phyloP scores from a whole-genome alignment of 1,140 invertebrate species.

The Bombus pascuorum region DNA sequence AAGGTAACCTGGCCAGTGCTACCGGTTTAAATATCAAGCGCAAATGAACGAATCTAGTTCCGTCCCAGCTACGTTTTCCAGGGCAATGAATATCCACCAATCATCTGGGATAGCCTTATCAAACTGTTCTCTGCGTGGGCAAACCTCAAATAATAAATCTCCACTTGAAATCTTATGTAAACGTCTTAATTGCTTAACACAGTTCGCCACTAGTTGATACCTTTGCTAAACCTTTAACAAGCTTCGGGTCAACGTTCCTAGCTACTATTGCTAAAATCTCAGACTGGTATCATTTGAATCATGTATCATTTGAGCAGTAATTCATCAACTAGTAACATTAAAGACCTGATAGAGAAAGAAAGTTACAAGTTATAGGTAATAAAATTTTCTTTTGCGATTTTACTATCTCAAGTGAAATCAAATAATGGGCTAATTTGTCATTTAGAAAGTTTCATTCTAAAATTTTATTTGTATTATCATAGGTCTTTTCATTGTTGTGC shows the following conservation, averaged over 20 bases:
- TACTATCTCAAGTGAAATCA: background rate
- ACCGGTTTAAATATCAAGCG: conserved; percentile 53
- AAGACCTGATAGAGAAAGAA: background rate
- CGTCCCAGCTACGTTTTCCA: background rate
- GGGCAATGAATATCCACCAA: background rate
- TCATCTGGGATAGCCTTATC: conserved; percentile 11
- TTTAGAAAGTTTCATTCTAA: background rate
- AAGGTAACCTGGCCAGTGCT: background rate
- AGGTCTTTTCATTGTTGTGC: background rate
- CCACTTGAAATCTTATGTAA: background rate
- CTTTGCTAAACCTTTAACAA: background rate
- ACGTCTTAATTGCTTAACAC: background rate
- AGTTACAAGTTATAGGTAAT: background rate
- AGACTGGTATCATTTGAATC: too few species aligned
- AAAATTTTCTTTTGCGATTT: background rate
- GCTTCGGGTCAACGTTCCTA: background rate
- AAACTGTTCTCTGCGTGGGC: background rate
- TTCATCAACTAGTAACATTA: too few species aligned
- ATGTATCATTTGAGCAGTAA: too few species aligned
- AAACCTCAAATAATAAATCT: conserved; percentile 8
- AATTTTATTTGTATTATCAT: background rate
- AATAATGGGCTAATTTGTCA: background rate
- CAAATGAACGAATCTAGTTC: conserved; percentile 20
- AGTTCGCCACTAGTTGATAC: background rate
- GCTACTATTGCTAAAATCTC: too few species aligned